Evolutionary conservation across 2,888 invertebrate genomes (phyloP), one percentile per base, ranked within the genome.

Genomic region (Dasysyrphus albostriatus): DNA sequence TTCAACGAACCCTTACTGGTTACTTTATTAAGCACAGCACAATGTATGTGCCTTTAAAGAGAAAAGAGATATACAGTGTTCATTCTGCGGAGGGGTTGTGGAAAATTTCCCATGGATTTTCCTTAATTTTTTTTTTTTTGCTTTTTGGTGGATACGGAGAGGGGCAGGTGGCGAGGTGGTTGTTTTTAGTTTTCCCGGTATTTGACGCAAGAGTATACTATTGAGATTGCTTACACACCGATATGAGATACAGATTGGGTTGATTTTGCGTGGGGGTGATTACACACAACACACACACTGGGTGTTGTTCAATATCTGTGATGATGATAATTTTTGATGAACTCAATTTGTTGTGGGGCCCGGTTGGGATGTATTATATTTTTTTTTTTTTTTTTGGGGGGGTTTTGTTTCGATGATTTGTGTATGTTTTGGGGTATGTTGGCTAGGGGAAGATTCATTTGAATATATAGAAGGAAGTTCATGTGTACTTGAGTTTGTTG

Each of bases 1-100:
- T 90, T 91, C 90, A 91, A 91, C 91, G 91, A 91, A 91, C 91
- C 89, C 89, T 90, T 90, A 75, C 79, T 88, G 79, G 78, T 85
- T 82, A 85, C 85, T 85, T 77, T 83, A 77, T 83, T 75, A 83
- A 65, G 75, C 49, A 61, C 34, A 65, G 75, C 49, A 61, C 34
- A 61, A 51, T n/a, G 59, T 82, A 70, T 56, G 56, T 63, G 51
- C 34, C 47, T 24, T 39, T 51, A n/a, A 54, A 58, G 24, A 81
- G 44, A 70, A 29, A 54, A 77, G 67, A 67, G 29, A 44, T 8
- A 44, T 8, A 29, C 7, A 0, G 24, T 24, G 34, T 49, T 70
- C 47, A 65, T 51, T 54, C 6, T 34, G 16, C 44, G 69, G 59
- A 83, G 87, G 83, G 83, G 87, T 79, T 69, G n/a, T 39, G 32